These are phyloP conservation scores for Entelurus aequoreus DNA, from an alignment of 2,113 vertebrate species.

Conservation along the genomic window DNA sequence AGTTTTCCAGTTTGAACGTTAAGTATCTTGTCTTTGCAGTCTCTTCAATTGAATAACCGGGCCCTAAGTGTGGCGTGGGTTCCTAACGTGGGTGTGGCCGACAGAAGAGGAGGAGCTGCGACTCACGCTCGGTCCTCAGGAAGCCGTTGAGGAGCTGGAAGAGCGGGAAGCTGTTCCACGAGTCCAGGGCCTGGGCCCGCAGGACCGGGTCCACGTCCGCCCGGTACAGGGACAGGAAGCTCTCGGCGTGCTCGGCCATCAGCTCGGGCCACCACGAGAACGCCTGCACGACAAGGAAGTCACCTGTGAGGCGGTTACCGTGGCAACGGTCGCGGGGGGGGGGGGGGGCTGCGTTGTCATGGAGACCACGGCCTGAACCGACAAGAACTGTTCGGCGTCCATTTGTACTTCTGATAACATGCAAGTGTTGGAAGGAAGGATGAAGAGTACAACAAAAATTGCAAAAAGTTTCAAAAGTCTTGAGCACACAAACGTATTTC, in stretches of 20 bases:
- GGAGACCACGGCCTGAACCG: not conserved
- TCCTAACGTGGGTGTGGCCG: no score
- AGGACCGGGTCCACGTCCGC: slow-evolving; percentile 87
- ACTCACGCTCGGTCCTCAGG: slow-evolving; percentile 86
- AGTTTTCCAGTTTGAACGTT: no score
- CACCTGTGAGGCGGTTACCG: not conserved
- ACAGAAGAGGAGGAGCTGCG: not conserved
- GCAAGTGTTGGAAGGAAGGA: no score
- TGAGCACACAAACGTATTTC: no score
- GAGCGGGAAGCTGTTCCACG: slow-evolving; percentile 94
- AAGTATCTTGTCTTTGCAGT: no score
- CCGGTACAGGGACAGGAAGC: slow-evolving; percentile 89
- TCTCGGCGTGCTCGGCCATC: slow-evolving; percentile 88
- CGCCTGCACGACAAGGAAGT: slow-evolving; percentile 68
- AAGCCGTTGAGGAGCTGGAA: slow-evolving; percentile 96
- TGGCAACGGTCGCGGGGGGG: not conserved
- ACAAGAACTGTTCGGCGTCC: no score
- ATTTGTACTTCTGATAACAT: no score
- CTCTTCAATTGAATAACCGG: no score
- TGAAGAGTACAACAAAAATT: no score
- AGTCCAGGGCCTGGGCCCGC: slow-evolving; percentile 83
- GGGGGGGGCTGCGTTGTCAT: not conserved
- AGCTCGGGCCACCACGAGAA: slow-evolving; percentile 94
- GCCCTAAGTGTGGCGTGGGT: no score
- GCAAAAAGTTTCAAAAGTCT: no score